Percentiles rank a stretch among this genome's conserved stretches.
Conservation (phyloP, 2,888 invertebrate species). For the Girardia tigrina region DNA sequence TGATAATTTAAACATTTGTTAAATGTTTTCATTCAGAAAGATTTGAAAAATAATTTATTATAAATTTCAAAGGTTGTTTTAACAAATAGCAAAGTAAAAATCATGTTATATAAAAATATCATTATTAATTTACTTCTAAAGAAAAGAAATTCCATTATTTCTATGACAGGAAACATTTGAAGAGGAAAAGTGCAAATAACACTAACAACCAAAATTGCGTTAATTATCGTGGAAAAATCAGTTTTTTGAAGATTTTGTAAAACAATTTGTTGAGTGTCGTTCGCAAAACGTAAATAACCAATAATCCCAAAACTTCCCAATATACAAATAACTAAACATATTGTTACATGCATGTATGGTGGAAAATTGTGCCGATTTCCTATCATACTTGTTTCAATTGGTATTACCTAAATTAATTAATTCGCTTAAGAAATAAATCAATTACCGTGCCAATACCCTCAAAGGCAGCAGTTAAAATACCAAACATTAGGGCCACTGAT, state of each 20-base stretch:
- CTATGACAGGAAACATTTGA: slow-evolving; percentile 45
- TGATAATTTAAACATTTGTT: too few species aligned
- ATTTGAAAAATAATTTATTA: too few species aligned
- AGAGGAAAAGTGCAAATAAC: slow-evolving; percentile 46
- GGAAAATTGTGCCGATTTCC: slow-evolving; percentile 45
- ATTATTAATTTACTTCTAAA: slow-evolving; percentile 26
- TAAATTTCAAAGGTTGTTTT: too few species aligned
- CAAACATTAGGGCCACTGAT: slow-evolving; percentile 44
- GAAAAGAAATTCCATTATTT: slow-evolving; percentile 41
- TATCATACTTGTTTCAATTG: slow-evolving; percentile 49
- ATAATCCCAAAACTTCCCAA: slow-evolving; percentile 43
- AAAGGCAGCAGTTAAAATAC: slow-evolving; percentile 44
- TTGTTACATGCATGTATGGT: slow-evolving; percentile 42
- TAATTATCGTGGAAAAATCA: slow-evolving; percentile 40
- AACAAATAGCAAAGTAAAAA: too few species aligned
- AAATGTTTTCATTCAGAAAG: too few species aligned
- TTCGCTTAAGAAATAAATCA: slow-evolving; percentile 24
- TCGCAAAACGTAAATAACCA: slow-evolving; percentile 45
- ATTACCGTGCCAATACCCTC: slow-evolving; percentile 48
- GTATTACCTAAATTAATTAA: slow-evolving; percentile 42
- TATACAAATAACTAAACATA: slow-evolving; percentile 40
- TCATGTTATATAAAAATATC: too few species aligned
- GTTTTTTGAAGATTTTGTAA: slow-evolving; percentile 41
- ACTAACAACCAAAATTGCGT: slow-evolving; percentile 43
- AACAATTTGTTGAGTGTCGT: slow-evolving; percentile 43